These are phyloP conservation scores for Eurypyga helias DNA, from an alignment of 2,113 vertebrate genomes.

Conservation along the genomic window DNA sequence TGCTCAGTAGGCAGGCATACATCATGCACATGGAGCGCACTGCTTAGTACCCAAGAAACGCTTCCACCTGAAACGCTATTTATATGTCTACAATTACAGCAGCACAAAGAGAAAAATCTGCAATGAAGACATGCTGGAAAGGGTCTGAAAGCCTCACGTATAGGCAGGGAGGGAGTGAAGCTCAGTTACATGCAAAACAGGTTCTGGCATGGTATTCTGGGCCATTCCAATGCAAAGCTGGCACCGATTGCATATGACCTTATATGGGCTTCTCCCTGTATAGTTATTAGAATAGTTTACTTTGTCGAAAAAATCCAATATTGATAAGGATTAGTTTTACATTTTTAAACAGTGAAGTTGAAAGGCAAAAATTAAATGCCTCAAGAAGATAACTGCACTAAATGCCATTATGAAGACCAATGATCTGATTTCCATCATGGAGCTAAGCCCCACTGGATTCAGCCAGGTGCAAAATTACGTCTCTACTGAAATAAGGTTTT, in stretches of 20 bases:
- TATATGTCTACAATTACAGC: neutral
- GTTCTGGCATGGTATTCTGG: neutral
- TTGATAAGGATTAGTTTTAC: neutral
- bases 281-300: neutral
- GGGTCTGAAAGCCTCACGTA: neutral
- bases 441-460: neutral
- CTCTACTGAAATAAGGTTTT: neutral
- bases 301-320: neutral
- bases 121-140: neutral
- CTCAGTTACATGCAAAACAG: neutral
- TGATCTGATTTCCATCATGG: neutral
- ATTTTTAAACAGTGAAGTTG: neutral
- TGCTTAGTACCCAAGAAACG: neutral
- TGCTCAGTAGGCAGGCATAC: neutral
- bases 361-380: neutral
- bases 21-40: neutral
- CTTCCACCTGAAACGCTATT: neutral
- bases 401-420: neutral
- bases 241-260: neutral
- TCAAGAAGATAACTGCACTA: neutral
- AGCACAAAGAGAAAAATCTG: neutral
- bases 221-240: neutral
- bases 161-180: neutral
- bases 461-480: neutral
- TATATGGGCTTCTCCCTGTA: neutral